Percentiles rank a stretch among this genome's conserved stretches.
phyloP scores from a whole-genome alignment of 2,888 invertebrate genomes.

The Ceraclea dissimilis region DNA sequence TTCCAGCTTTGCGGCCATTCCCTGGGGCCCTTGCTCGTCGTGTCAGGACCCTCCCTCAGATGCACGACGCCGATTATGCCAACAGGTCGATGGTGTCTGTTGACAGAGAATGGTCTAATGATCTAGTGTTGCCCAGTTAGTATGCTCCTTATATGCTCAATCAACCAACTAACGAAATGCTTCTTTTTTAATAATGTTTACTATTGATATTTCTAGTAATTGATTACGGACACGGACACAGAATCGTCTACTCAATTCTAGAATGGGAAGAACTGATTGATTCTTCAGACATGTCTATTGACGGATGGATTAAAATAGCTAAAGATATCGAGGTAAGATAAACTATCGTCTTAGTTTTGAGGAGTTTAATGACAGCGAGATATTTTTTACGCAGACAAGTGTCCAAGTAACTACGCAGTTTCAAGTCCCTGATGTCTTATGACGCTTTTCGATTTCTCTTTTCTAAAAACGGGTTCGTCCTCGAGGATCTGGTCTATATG shows the following conservation, averaged over 20 bases:
- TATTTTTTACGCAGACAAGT: no score
- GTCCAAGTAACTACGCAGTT: no score
- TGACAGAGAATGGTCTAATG: neutral
- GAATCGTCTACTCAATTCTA: constrained; percentile 67
- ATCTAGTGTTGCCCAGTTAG: neutral
- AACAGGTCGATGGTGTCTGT: constrained; percentile 21
- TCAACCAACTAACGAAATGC: no score
- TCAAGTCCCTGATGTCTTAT: no score
- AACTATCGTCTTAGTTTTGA: no score
- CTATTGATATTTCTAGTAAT: constrained; percentile 32
- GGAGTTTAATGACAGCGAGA: no score
- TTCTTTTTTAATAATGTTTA: no score
- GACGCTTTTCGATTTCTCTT: no score
- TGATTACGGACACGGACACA: constrained; percentile 39
- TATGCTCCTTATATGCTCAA: no score
- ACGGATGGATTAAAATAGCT: constrained; percentile 86
- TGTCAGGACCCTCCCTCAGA: constrained; percentile 68
- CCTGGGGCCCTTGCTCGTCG: constrained; percentile 62
- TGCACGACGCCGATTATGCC: constrained; percentile 73
- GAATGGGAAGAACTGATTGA: constrained; percentile 88
- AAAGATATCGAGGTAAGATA: constrained; percentile 70
- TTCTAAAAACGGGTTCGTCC: no score
- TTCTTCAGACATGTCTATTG: constrained; percentile 88
- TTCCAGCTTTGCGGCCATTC: constrained; percentile 64
- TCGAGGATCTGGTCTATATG: no score